These are phyloP conservation scores for Tipula unca DNA, from an alignment of 2,888 invertebrate genomes.

Conservation along the genomic window DNA sequence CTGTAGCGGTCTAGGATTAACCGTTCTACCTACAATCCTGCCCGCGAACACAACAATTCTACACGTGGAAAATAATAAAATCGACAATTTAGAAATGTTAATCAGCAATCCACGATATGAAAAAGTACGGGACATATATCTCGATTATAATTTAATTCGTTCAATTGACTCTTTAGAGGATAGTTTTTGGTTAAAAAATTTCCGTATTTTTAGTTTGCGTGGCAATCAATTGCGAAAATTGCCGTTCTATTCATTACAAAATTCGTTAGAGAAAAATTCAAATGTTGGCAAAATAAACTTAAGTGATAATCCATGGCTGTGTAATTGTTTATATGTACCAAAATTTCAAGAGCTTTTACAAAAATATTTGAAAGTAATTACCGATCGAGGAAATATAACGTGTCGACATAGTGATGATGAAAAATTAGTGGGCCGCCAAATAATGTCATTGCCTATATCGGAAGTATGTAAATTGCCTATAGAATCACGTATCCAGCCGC, in stretches of 20 bases:
- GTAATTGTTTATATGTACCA: constrained; percentile 72
- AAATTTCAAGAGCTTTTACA: constrained; percentile 61
- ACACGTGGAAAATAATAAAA: constrained; percentile 35
- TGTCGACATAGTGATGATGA: constrained; percentile 55
- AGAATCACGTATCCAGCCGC: constrained; percentile 51
- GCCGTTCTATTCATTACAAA: constrained; percentile 71
- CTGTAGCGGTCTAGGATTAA: constrained; percentile 36
- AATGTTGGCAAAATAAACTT: constrained; percentile 60
- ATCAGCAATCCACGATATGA: constrained; percentile 43
- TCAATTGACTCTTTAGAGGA: constrained; percentile 63
- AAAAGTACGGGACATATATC: constrained; percentile 60
- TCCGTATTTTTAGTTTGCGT: constrained; percentile 66
- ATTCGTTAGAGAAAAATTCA: constrained; percentile 63
- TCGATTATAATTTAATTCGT: constrained; percentile 66
- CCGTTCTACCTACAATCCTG: constrained; percentile 35
- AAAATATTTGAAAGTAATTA: constrained; percentile 60
- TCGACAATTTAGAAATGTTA: constrained; percentile 17
- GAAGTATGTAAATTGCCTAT: constrained; percentile 55
- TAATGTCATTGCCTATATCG: constrained; percentile 57
- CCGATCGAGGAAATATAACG: constrained; percentile 59
- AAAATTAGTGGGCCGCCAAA: constrained; percentile 43
- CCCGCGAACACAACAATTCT: constrained; percentile 39
- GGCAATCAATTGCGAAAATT: constrained; percentile 65
- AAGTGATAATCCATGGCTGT: constrained; percentile 73
- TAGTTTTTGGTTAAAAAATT: constrained; percentile 67